Percentiles rank a stretch among this genome's conserved stretches.
These are phyloP conservation scores for Chelonus formosanus DNA, from an alignment of 2,888 invertebrate genomes.

Conservation along the genomic window DNA sequence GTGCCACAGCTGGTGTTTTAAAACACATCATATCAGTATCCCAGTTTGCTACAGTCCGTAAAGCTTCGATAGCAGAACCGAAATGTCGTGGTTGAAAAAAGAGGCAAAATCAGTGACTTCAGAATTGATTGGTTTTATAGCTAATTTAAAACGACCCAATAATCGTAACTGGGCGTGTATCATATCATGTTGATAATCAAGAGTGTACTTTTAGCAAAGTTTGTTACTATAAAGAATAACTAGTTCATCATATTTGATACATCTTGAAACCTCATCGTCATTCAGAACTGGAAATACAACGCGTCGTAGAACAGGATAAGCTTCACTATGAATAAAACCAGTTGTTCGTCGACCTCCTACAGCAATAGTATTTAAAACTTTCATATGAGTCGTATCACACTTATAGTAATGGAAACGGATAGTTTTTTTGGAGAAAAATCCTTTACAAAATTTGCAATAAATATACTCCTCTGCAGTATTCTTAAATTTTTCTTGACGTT, in stretches of 20 bases:
- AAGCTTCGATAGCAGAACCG: slow-evolving; percentile 19
- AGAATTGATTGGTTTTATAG: slow-evolving; percentile 23
- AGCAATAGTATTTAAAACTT: no score
- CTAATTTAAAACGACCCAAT: slow-evolving; percentile 33
- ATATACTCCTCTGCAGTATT: slow-evolving; percentile 32
- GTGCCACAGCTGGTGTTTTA: slow-evolving; percentile 32
- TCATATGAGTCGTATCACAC: no score
- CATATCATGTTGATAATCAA: slow-evolving; percentile 31
- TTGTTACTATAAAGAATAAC: slow-evolving; percentile 35
- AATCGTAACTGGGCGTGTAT: slow-evolving; percentile 28
- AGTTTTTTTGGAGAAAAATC: slow-evolving; percentile 33
- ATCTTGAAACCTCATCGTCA: slow-evolving; percentile 28
- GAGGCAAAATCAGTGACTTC: slow-evolving; percentile 29
- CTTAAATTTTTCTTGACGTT: slow-evolving; percentile 9
- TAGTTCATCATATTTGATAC: slow-evolving; percentile 33
- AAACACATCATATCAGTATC: slow-evolving; percentile 23
- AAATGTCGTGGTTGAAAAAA: slow-evolving; percentile 26
- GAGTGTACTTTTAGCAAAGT: slow-evolving; percentile 29
- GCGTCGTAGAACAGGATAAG: no score
- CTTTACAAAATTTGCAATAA: slow-evolving; percentile 38
- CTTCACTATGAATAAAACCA: no score
- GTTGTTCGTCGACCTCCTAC: no score
- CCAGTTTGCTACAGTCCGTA: slow-evolving; percentile 20
- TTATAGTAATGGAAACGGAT: slow-evolving; percentile 20
- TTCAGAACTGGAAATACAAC: slow-evolving; percentile 32